Conservation (phyloP, 92 coral and sea anemone species). For the Parazoanthus atlanticus region DNA sequence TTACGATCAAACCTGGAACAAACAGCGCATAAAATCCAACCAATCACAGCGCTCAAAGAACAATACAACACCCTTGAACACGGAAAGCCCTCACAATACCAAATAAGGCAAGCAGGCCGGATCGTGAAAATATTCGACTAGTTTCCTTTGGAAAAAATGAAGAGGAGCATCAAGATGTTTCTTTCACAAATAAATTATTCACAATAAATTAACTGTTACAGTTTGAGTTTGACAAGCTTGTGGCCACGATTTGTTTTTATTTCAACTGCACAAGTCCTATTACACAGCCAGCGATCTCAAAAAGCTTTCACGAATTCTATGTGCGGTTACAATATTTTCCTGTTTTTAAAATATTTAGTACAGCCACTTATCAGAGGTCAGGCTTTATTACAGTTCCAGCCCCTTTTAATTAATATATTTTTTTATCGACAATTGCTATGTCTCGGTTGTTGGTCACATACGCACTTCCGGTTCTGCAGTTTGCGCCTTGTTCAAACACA, state of each 20-base stretch:
- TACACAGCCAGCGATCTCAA: neutral
- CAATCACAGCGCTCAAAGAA: constrained; percentile 64
- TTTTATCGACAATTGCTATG: neutral
- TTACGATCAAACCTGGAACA: constrained; percentile 41
- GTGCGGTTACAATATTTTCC: neutral
- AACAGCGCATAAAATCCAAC: constrained; percentile 32
- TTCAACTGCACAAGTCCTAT: neutral
- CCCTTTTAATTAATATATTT: neutral
- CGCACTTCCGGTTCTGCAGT: neutral
- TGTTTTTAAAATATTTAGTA: neutral
- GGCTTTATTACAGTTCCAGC: neutral
- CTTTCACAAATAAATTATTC: neutral
- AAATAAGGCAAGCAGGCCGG: constrained; percentile 38
- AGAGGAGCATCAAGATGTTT: neutral
- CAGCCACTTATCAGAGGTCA: neutral
- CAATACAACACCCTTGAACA: constrained; percentile 39
- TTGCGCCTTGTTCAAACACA: neutral
- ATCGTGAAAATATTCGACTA: neutral
- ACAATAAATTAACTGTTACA: too few species aligned
- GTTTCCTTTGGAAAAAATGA: neutral
- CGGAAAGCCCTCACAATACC: constrained; percentile 16
- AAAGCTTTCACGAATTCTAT: neutral
- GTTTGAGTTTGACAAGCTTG: too few species aligned
- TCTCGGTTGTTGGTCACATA: neutral
- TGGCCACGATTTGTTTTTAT: too few species aligned